Conservation (phyloP, 2,797 vertebrate genomes). For the Sebastes nivosus region DNA sequence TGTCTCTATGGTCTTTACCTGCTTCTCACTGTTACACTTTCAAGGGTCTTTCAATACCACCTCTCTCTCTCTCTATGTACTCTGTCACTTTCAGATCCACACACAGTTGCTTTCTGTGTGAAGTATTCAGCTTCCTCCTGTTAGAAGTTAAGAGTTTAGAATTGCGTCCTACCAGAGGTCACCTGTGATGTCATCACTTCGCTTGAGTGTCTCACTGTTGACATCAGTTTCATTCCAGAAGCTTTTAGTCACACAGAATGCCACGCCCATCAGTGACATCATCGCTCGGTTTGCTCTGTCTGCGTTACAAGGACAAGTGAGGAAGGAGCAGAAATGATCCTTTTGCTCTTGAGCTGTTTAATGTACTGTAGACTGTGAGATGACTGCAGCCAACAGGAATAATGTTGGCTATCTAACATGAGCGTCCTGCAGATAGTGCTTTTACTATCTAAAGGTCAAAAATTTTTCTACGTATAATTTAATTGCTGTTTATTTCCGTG, state of each 20-base stretch:
- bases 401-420: neutral
- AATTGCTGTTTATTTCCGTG: neutral
- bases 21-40: neutral
- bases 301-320: neutral
- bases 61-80: neutral
- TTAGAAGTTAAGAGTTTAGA: neutral
- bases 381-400: neutral
- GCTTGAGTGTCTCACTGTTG: neutral
- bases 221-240: neutral
- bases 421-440: neutral
- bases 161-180: neutral
- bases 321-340: neutral
- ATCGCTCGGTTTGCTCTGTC: neutral
- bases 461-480: neutral
- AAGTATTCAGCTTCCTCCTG: neutral
- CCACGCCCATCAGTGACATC: neutral
- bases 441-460: neutral
- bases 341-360: neutral
- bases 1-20: neutral
- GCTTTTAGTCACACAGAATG: neutral
- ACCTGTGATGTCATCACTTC: neutral
- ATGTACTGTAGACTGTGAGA: neutral
- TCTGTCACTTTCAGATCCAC: neutral
- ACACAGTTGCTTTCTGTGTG: neutral
- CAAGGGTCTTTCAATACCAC: neutral